Conservation (phyloP, 2,888 invertebrate species). For the Yponomeuta cagnagella region DNA sequence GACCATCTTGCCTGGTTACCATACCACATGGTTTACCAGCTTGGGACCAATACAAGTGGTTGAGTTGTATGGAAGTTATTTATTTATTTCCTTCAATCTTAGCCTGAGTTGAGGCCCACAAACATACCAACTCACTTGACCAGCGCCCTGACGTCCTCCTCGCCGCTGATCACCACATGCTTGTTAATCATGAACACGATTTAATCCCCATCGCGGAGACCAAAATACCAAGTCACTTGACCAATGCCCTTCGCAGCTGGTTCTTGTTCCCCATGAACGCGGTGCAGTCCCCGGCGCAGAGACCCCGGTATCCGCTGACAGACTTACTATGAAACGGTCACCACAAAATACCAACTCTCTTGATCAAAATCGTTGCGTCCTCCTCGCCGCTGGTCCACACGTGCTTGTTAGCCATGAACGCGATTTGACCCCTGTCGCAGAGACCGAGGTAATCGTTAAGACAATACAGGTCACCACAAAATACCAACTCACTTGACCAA, state of each 20-base stretch:
- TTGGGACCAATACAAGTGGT: too few relatives aligned
- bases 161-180: conserved; percentile 88
- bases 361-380: background rate
- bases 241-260: conserved; percentile 81
- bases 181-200: conserved; percentile 91
- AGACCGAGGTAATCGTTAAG: background rate
- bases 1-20: too few relatives aligned
- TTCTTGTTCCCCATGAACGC: conserved; percentile 92
- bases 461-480: background rate
- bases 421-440: too few relatives aligned
- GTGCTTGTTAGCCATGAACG: conserved; percentile 53
- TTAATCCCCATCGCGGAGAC: conserved; percentile 88
- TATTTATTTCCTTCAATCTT: too few relatives aligned
- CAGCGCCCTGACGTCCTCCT: conserved; percentile 78
- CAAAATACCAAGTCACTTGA: conserved; percentile 78
- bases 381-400: too few relatives aligned
- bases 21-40: too few relatives aligned
- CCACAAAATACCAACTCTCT: background rate
- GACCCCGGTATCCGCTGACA: conserved; percentile 54
- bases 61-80: too few relatives aligned
- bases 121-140: conserved; percentile 77
- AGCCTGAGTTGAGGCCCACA: too few relatives aligned
- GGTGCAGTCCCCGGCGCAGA: conserved; percentile 89
- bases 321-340: background rate
- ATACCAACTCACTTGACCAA: conserved; percentile 76